Evolutionary conservation across 2,797 vertebrate species (phyloP), one percentile per base, ranked within the genome.

Genomic region (Hydrophis major): DNA sequence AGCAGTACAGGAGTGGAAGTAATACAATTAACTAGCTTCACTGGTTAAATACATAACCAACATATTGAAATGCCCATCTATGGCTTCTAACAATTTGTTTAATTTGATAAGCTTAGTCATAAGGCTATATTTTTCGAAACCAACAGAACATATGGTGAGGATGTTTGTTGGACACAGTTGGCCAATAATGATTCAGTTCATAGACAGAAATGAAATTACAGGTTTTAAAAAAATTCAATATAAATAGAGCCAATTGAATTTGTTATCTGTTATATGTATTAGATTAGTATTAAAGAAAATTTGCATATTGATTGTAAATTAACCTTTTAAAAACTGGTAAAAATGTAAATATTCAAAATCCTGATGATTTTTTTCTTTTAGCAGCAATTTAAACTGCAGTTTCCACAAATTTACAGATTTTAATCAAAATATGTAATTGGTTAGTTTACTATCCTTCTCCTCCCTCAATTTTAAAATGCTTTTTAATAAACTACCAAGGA

Each of bases 351-450:
- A 61, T 28, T 63, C 66, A 60, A 42, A 78, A 61, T 95, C 95
- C 88, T 87, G 92, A 97, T 97, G 96, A 96, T 96, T 97, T 97
- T 93, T 96, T 97, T 95, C 96, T 92, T 83, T 96, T 96, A 95
- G 94, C 94, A 96, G 94, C 95, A 96, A 95, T 96, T 94, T 42
- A 90, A 0, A 32, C 94, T 47, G 86, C 7, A 94, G 11, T 91
- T 53, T 53, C 95, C 50, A 86, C 92, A 1, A 0, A 78, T 83
- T 86, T 74, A n/a, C 69, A 90, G 94, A 57, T 0, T 0, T 57
- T 92, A 90, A 92, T 78, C 74, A 90, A 91, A 91, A 90, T 63
- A 92, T 90, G 25, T 91, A 55, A 53, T 37, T 16, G 78, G 47
- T 63, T 61, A 88, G 20, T n/a, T 93, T 92, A 91, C 88, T 74